Evolutionary conservation across 2,797 vertebrate species (phyloP).

Genomic region (Lerista edwardsae): DNA sequence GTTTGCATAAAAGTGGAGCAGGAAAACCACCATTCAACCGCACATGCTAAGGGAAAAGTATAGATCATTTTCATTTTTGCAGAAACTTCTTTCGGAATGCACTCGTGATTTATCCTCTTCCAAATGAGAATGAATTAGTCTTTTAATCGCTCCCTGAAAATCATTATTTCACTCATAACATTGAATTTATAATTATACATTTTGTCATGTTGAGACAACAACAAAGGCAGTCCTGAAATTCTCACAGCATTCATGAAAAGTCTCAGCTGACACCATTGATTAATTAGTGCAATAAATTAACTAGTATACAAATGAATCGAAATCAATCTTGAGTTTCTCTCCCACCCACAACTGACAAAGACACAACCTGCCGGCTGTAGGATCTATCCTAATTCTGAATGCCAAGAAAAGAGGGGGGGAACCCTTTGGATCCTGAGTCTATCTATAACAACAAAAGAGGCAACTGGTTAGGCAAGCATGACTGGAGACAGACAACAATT

Average conservation of each 20-base stretch:
- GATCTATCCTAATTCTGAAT: neutral
- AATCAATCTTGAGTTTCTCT: neutral
- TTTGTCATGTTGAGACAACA: neutral
- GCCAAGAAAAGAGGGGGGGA: neutral
- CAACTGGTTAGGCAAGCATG: neutral
- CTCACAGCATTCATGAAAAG: neutral
- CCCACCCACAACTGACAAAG: neutral
- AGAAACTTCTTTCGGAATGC: constrained; percentile 54
- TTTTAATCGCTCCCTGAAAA: neutral
- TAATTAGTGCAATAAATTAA: neutral
- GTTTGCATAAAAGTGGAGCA: constrained; percentile 37
- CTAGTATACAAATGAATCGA: neutral
- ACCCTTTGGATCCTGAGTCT: neutral
- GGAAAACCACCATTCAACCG: constrained; percentile 58
- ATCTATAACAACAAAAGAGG: neutral
- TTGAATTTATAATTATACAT: neutral
- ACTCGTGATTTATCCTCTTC: constrained; percentile 52
- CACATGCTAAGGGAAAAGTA: constrained; percentile 65
- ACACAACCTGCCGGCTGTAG: neutral
- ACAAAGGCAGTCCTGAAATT: neutral
- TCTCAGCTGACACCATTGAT: neutral
- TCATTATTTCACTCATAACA: neutral
- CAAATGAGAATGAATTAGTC: neutral
- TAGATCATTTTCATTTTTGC: constrained; percentile 57
- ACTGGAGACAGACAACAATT: neutral